Evolutionary conservation across 1,140 invertebrate genomes (phyloP), one percentile per base, ranked within the genome.

Genomic region (Drosophila trapezifrons): DNA sequence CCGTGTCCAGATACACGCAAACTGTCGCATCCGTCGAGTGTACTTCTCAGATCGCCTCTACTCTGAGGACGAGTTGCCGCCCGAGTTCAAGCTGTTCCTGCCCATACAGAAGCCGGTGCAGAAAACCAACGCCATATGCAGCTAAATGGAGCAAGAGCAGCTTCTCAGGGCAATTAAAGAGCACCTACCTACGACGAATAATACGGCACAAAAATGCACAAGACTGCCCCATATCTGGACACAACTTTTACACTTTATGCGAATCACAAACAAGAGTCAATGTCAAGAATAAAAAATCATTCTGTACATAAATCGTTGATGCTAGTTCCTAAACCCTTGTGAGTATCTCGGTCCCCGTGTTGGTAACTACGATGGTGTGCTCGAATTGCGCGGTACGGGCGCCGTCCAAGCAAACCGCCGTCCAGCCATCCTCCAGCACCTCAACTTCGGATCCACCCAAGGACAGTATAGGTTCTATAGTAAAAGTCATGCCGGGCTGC

Each of bases 41-140:
- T 99, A 99, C 91, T 99, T 99, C 93, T 99, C 98, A 9, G 99
- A 99, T 93, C 95, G 98, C 91, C 93, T 99, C 9, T 99, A 99
- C 93, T 98, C 98, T 2, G 99, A 99, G 94, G 99, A 99, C 93
- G 99, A 99, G 93, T 93, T 99, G 73, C 99, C 99, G 20, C 98
- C 98, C 37, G 99, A 99, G 93, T 99, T 99, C 91, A 99, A 99
- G 94, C 93, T 99, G 63, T 99, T 97, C 94, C 95, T 97, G 78
- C 97, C 97, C 1, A 97, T 98, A 84, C 96, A 97, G 90, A 97
- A 96, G 51, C 91, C 91, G 15, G 62, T 78, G 38, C 80, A 82
- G 56, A 90, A 91, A 46, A 64, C 77, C 0, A 90, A 70, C 37
- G 83, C 90, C 3, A 79, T 85, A 20, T 91, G 90, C 40, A 90